Base-by-base conservation (phyloP, 1,140 invertebrate species). In the Solenopsis invicta region DNA sequence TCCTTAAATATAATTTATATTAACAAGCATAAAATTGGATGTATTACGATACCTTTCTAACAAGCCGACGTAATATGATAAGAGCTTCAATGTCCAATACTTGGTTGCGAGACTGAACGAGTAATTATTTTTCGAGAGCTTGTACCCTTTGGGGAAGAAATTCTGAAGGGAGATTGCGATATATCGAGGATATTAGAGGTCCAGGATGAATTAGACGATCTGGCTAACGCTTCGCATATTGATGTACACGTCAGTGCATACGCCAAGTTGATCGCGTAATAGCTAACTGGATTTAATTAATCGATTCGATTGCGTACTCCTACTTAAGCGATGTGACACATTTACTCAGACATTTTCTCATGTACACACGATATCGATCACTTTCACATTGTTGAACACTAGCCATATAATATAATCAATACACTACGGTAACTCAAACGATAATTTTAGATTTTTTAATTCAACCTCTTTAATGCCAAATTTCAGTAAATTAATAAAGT, bases 271-370 rank as follows among this genome's bases (percentile, higher is more conserved):
- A 37, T 71, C 29, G 82, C 67, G 34, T 89, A 91, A 91, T 85
- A 89, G 90, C 89, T 89, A 91, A 91, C 88, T 90, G 86, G 88
- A 91, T 91, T 91, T 91, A 78, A 91, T 91, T 91, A 91, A 91
- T 91, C 81, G 90, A 91, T 90, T 91, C 48, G 87, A 45, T 89
- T 86, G 80, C 66, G 77, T 87, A 62, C 64, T 88, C 45, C 71
- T 86, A 86, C 89, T 90, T 86, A 84, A 85, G 34, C 66, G 71
- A 78, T 64, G 66, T 56, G 75, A 50, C 41, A 24, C 0, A 50
- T 13, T 21, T 69, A 29, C 10, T 69, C 13, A 69, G 41, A 56
- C 72, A 56, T 80, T 88, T 82, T 78, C 82, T 80, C 75, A 24
- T 62, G n/a, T 62, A 54, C 56, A 21, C 52, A 52, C 54, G 61